Base-by-base conservation (phyloP, 2,113 vertebrate species). In the Zeus faber region DNA sequence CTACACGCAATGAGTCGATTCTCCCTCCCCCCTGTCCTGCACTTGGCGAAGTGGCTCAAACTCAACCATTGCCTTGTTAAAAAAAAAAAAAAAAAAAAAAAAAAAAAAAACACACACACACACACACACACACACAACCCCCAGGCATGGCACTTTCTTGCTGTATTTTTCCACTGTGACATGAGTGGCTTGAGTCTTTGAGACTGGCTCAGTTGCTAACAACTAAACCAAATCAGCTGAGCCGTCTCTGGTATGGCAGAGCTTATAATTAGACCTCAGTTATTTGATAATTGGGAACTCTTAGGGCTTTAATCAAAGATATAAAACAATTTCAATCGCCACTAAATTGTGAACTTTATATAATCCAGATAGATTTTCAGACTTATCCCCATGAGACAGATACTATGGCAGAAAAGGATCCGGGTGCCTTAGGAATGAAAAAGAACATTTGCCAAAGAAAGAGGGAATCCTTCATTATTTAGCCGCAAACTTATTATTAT, bases 81-180 rank as follows among this genome's bases (percentile, higher is more conserved):
- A 70, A 54, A 46, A 10, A 35, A 7, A 10, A 10, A 35, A 35
- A 35, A 10, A 35, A 10, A 10, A 10, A 35, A 14, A 43, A 13
- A 52, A n/a, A n/a, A n/a, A n/a, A n/a, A n/a, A n/a, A n/a, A n/a
- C n/a, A n/a, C n/a, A n/a, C n/a, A n/a, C n/a, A n/a, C n/a, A n/a
- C n/a, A n/a, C n/a, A n/a, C n/a, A n/a, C n/a, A n/a, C n/a, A n/a
- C n/a, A n/a, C n/a, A n/a, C n/a, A n/a, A n/a, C n/a, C n/a, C 43
- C 33, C 49, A 44, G 46, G 39, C 59, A 53, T 61, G 33, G 35
- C 57, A 74, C 70, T 72, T 73, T 70, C 39, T 5, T 59, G 39
- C 59, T 68, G 83, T 83, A 76, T 44, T 85, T 85, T 82, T 83
- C 83, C 81, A 85, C 79, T 79, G 54, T 74, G 67, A 65, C 61